phyloP scores from a whole-genome alignment of 1,140 invertebrate species.

The Drosophila murphyi region DNA sequence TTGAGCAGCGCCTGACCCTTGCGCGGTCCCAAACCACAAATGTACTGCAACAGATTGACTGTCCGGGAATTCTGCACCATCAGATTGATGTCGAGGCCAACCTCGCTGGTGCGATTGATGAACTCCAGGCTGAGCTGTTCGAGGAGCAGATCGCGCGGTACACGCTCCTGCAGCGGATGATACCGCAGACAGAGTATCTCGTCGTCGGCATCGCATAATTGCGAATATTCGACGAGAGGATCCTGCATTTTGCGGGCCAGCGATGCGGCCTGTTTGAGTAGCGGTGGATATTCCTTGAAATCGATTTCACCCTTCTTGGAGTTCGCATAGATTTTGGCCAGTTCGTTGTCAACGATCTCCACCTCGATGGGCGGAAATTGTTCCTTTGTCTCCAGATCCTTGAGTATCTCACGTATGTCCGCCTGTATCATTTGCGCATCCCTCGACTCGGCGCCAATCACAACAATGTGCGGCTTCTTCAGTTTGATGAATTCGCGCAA shows the following conservation, averaged over 20 bases:
- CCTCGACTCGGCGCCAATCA: constrained; percentile 95
- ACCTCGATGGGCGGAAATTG: constrained; percentile 95
- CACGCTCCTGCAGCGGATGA: constrained; percentile 94
- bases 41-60: constrained; percentile 97
- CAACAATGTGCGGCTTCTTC: constrained; percentile 97
- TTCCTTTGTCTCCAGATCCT: constrained; percentile 91
- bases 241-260: constrained; percentile 96
- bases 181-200: constrained; percentile 97
- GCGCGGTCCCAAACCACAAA: constrained; percentile 97
- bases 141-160: constrained; percentile 93
- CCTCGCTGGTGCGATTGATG: constrained; percentile 97
- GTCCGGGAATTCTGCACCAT: constrained; percentile 95
- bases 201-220: constrained; percentile 97
- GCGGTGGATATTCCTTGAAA: constrained; percentile 95
- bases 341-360: constrained; percentile 96
- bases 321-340: constrained; percentile 95
- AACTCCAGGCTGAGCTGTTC: constrained; percentile 96
- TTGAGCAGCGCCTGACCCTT: constrained; percentile 96
- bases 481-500: constrained; percentile 93
- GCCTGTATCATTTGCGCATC: constrained; percentile 94
- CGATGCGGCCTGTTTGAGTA: constrained; percentile 96
- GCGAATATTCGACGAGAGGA: constrained; percentile 97
- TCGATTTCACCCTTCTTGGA: constrained; percentile 94
- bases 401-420: constrained; percentile 92
- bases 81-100: constrained; percentile 99